These are phyloP conservation scores for Trididemnum clinides DNA, from an alignment of 23 tunicate genomes.

Conservation along the genomic window DNA sequence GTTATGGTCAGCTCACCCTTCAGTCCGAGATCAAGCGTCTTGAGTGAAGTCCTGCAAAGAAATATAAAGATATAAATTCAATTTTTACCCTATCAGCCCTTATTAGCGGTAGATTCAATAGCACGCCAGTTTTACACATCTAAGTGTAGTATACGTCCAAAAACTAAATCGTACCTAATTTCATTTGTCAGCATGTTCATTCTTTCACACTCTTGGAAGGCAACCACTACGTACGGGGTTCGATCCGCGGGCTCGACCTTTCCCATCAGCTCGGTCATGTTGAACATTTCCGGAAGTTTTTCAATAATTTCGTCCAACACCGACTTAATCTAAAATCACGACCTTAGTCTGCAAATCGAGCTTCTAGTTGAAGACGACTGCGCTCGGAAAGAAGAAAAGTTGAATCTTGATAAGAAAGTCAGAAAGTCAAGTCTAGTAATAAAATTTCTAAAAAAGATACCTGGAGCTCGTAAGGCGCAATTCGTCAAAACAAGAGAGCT, in stretches of 20 bases:
- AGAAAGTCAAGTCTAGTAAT: too few relatives aligned
- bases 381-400: too few relatives aligned
- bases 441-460: too few relatives aligned
- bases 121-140: too few relatives aligned
- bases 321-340: slow-evolving; percentile 71
- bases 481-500: too few relatives aligned
- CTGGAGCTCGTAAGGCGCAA: too few relatives aligned
- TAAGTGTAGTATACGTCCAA: too few relatives aligned
- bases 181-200: slow-evolving; percentile 84
- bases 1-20: slow-evolving; percentile 98
- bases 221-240: slow-evolving; percentile 96
- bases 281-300: slow-evolving; percentile 88
- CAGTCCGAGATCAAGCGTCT: slow-evolving; percentile 89
- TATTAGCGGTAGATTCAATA: too few relatives aligned
- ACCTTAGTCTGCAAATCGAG: not conserved
- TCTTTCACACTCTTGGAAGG: slow-evolving; percentile 95
- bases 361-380: not conserved
- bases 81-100: too few relatives aligned
- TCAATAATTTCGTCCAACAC: slow-evolving; percentile 85
- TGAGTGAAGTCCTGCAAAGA: slow-evolving; percentile 79
- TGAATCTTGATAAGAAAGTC: too few relatives aligned
- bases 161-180: slow-evolving; percentile 60
- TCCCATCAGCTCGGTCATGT: slow-evolving; percentile 78
- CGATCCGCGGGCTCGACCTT: slow-evolving; percentile 95
- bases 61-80: too few relatives aligned